Base-by-base conservation (phyloP, 2,113 vertebrate species). In the Fulica atra region DNA sequence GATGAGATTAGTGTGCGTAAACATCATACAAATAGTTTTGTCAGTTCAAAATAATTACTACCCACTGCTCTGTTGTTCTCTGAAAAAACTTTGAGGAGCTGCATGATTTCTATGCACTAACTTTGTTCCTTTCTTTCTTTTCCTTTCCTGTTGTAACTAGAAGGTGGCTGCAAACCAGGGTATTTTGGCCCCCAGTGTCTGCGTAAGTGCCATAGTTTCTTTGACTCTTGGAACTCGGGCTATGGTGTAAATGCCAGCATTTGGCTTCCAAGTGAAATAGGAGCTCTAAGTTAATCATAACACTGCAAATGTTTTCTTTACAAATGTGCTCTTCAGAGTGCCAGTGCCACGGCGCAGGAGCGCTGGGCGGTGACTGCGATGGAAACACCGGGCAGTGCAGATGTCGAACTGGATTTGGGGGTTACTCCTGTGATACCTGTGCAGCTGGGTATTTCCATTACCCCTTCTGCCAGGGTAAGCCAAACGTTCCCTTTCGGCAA, bases 131-230 rank as follows among this genome's bases (percentile, higher is more conserved):
- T 79, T 53, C 70, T 79, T 61, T 68, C 14, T 86, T 86, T 79
- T 71, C 21, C 31, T 73, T 94, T 84, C 46, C 44, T 89, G 38
- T 73, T 86, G 29, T 46, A 86, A 78, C 60, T 66, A 95, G 77
- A 91, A 87, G 38, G 65, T 92, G 65, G 68, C 83, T 99, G 98
- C 94, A 97, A 98, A 63, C 91, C 80, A 65, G 98, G 98, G 14
- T 98, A 97, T 95, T 99, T 98, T 57, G 98, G 98, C 83, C 66
- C 95, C 33, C 96, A 33, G 56, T 98, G 98, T 90, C 98, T 97
- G 40, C 23, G 97, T 98, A 94, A 99, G 98, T 98, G 69, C 72
- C 5, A 2, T 81, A 28, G 5, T 77, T 90, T 69, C 61, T 90
- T 73, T 63, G 57, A 42, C 0, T 1, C 42, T 66, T 88, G 80